Conservation (phyloP, 2,888 invertebrate genomes). For the Hypselothyrea guttata region DNA sequence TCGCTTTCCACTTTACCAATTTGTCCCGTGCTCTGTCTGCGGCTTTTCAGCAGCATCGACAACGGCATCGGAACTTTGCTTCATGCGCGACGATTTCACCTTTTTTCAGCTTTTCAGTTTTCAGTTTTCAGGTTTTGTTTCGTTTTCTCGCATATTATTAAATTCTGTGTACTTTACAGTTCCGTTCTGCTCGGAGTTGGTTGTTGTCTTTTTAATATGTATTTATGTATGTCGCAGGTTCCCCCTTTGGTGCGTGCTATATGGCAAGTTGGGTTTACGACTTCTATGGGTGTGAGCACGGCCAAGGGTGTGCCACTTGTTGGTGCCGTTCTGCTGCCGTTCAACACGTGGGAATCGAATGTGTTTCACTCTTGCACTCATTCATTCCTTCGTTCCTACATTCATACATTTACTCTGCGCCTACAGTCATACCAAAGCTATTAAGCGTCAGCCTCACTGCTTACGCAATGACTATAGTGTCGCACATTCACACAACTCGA, state of each 20-base stretch:
- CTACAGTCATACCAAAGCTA: constrained; percentile 10
- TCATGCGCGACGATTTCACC: constrained; percentile 46
- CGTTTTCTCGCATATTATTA: constrained; percentile 68
- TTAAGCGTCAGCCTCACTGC: constrained; percentile 53
- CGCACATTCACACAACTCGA: constrained; percentile 4
- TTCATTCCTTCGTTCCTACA: too few species aligned
- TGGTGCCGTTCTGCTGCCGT: constrained; percentile 37
- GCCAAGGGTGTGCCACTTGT: constrained; percentile 68
- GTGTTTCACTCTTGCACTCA: constrained; percentile 18
- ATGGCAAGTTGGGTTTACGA: constrained; percentile 40
- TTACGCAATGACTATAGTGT: constrained; percentile 21
- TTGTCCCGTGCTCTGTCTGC: constrained; percentile 45
- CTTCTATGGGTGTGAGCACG: constrained; percentile 29
- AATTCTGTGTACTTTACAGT: constrained; percentile 41
- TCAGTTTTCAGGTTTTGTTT: constrained; percentile 21
- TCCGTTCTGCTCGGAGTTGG: constrained; percentile 7
- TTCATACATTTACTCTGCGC: too few species aligned
- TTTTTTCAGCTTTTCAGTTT: constrained; percentile 20
- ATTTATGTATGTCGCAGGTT: constrained; percentile 43
- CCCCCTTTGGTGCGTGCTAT: constrained; percentile 65
- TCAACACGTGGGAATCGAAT: constrained; percentile 58
- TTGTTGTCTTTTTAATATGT: constrained; percentile 48
- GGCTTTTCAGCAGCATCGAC: constrained; percentile 62
- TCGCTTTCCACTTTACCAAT: constrained; percentile 33
- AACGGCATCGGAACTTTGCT: constrained; percentile 64